A percentile compares a stretch with the other conserved stretches of the same genome.
These are phyloP conservation scores for Siniperca undulata DNA, from an alignment of 2,797 vertebrate genomes.

Conservation along the genomic window DNA sequence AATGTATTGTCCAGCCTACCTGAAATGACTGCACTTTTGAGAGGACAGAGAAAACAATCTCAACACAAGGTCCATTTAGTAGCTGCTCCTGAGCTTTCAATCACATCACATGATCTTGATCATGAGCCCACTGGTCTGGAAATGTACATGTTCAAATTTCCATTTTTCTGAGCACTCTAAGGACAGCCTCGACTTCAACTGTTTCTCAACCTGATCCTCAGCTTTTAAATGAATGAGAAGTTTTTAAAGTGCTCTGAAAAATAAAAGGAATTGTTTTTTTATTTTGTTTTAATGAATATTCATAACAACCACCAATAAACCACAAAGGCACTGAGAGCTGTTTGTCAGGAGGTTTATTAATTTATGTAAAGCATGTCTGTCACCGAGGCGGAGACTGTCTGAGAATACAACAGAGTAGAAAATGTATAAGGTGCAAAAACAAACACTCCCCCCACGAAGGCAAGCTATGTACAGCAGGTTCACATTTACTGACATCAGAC, in stretches of 20 bases:
- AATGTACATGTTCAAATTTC: too few relatives aligned
- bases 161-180: too few relatives aligned
- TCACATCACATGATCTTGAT: background rate
- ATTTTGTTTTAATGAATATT: background rate
- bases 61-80: background rate
- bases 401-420: slow-evolving; percentile 77
- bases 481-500: slow-evolving; percentile 71
- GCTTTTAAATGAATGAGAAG: too few relatives aligned
- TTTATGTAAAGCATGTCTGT: slow-evolving; percentile 79
- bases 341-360: slow-evolving; percentile 77
- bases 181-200: too few relatives aligned
- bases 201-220: too few relatives aligned
- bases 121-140: background rate
- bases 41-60: too few relatives aligned
- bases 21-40: too few relatives aligned
- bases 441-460: slow-evolving; percentile 58
- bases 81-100: background rate
- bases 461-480: slow-evolving; percentile 76
- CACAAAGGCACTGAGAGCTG: slow-evolving; percentile 15
- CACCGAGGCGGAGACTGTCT: slow-evolving; percentile 83
- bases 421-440: slow-evolving; percentile 86
- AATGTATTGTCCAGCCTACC: too few relatives aligned
- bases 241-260: too few relatives aligned
- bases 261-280: background rate
- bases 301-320: slow-evolving; percentile 1